Percentiles rank a stretch among this genome's conserved stretches.
phyloP scores from a whole-genome alignment of 2,113 vertebrate species.

The Galeopterus variegatus region DNA sequence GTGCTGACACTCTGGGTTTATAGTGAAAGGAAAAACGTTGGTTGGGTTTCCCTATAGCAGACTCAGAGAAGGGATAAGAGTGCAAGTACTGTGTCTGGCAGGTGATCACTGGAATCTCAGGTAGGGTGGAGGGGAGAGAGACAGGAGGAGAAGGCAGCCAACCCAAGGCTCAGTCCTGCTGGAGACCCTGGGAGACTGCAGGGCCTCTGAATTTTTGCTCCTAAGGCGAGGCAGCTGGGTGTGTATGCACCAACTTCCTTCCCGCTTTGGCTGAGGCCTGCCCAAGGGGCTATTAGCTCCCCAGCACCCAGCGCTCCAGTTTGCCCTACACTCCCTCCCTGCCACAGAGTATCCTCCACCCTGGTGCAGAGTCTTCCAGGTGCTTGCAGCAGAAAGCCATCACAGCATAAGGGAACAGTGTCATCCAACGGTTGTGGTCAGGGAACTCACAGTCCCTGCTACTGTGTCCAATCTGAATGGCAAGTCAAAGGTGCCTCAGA shows the following conservation, averaged over 20 bases:
- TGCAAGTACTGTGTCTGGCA: not conserved
- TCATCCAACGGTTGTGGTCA: too few relatives aligned
- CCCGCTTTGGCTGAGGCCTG: too few relatives aligned
- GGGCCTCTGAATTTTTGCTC: not conserved
- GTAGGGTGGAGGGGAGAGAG: not conserved
- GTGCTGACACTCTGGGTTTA: not conserved
- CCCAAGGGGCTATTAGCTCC: not conserved
- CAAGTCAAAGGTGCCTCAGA: not conserved
- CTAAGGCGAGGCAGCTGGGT: not conserved
- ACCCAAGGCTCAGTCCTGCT: not conserved
- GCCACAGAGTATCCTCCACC: not conserved
- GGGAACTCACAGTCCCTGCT: not conserved
- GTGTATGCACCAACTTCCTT: too few relatives aligned
- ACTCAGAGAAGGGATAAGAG: not conserved
- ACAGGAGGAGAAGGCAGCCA: not conserved
- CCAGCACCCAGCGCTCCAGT: too few relatives aligned
- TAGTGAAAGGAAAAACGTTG: not conserved
- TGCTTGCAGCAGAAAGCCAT: not conserved
- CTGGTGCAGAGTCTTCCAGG: not conserved
- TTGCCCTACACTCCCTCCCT: not conserved
- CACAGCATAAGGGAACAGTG: rapidly evolving
- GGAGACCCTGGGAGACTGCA: not conserved
- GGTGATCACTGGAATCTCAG: not conserved
- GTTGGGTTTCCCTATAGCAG: not conserved
- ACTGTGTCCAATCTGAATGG: not conserved